A percentile compares a stretch with the other conserved stretches of the same genome.
phyloP scores from a whole-genome alignment of 2,797 vertebrate species.

The Gambusia yucatana region DNA sequence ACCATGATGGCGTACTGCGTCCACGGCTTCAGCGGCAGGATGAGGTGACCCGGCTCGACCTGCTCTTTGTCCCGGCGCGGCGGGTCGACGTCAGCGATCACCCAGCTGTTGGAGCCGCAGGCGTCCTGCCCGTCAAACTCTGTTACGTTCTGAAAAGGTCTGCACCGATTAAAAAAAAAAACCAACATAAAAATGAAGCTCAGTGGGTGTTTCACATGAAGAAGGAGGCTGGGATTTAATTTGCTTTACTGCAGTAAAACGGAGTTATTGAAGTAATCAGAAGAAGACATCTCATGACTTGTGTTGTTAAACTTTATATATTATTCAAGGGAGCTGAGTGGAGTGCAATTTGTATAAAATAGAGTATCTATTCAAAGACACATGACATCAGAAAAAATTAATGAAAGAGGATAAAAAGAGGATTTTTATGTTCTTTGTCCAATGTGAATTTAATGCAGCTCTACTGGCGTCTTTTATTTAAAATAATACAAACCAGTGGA shows the following conservation, averaged over 20 bases:
- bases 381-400: not conserved
- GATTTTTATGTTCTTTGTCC: not conserved
- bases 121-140: slow-evolving; percentile 99
- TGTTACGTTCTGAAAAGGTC: slow-evolving; percentile 93
- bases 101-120: slow-evolving; percentile 98
- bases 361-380: not conserved
- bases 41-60: slow-evolving; percentile 87
- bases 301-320: too few relatives aligned
- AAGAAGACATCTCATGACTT: not conserved
- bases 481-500: not conserved
- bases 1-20: slow-evolving; percentile 98
- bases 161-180: slow-evolving; percentile 56
- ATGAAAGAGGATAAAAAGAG: not conserved
- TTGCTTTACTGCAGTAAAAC: slow-evolving; percentile 15
- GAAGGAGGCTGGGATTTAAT: slow-evolving; percentile 18
- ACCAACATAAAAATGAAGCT: not conserved
- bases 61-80: slow-evolving; percentile 84
- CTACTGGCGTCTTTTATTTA: too few relatives aligned
- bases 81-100: slow-evolving; percentile 93
- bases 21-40: slow-evolving; percentile 93
- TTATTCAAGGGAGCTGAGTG: not conserved
- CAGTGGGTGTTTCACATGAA: slow-evolving; percentile 22
- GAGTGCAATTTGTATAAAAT: not conserved
- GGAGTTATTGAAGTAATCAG: too few relatives aligned
- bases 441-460: not conserved